phyloP scores from a whole-genome alignment of 1,140 invertebrate genomes.

The Drosophila insularis region DNA sequence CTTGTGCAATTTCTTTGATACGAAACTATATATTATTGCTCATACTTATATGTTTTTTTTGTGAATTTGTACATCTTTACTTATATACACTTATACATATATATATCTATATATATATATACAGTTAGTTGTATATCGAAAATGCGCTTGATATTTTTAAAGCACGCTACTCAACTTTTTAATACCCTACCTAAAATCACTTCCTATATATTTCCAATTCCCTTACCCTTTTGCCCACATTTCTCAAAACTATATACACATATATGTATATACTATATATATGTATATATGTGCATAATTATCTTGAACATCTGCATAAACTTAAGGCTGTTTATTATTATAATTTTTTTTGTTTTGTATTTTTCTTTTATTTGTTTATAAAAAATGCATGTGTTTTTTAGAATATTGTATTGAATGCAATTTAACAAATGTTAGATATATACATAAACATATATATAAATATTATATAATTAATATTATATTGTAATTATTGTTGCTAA shows the following conservation, averaged over 20 bases:
- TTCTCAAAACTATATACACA: slow-evolving; percentile 19
- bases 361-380: slow-evolving; percentile 48
- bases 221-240: background rate
- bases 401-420: slow-evolving; percentile 63
- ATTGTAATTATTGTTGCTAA: slow-evolving; percentile 70
- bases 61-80: slow-evolving; percentile 36
- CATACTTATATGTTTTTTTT: slow-evolving; percentile 43
- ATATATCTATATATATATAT: slow-evolving; percentile 23
- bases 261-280: slow-evolving; percentile 35
- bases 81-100: background rate
- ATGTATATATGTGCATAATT: slow-evolving; percentile 27
- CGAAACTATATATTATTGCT: slow-evolving; percentile 66
- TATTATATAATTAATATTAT: slow-evolving; percentile 39
- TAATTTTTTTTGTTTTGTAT: too few species aligned
- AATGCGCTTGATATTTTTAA: slow-evolving; percentile 36
- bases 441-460: background rate
- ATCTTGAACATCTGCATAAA: slow-evolving; percentile 54
- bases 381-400: slow-evolving; percentile 73
- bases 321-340: slow-evolving; percentile 70
- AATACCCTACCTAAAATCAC: background rate
- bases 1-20: slow-evolving; percentile 78
- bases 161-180: background rate
- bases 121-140: slow-evolving; percentile 25
- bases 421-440: slow-evolving; percentile 59
- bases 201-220: slow-evolving; percentile 1